Evolutionary conservation across 2,113 vertebrate species (phyloP).

Genomic region (Clarias magur): DNA sequence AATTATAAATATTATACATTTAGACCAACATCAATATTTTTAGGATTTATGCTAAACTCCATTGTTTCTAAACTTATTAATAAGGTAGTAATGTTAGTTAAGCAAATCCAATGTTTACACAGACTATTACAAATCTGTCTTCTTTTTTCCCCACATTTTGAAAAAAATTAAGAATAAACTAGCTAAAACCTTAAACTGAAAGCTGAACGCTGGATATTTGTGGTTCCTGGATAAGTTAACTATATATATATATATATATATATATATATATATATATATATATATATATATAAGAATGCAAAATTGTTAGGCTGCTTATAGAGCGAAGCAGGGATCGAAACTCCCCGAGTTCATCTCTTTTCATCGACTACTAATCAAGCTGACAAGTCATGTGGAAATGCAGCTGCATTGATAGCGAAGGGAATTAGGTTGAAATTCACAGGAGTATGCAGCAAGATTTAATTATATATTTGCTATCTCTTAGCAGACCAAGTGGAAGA

Average conservation of each 20-base stretch:
- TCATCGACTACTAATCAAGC: conserved; percentile 61
- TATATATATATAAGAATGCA: conserved; percentile 28
- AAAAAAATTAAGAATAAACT: neutral
- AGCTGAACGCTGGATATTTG: conserved; percentile 6
- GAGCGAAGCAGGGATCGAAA: conserved; percentile 48
- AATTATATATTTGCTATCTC: conserved; percentile 56
- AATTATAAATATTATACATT: too few species aligned
- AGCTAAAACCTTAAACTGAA: neutral
- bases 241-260: conserved; percentile 43
- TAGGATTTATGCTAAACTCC: neutral
- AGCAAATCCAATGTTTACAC: neutral
- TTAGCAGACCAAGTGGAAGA: conserved; percentile 55
- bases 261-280: too few species aligned
- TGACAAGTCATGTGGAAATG: conserved; percentile 59
- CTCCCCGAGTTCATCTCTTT: conserved; percentile 58
- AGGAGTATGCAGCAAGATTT: conserved; percentile 51
- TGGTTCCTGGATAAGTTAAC: conserved; percentile 36
- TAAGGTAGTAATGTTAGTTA: neutral
- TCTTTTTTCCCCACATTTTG: neutral
- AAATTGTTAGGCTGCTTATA: conserved; percentile 38
- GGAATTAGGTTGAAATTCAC: conserved; percentile 47
- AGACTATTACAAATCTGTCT: neutral
- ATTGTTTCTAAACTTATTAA: neutral
- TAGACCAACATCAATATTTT: neutral
- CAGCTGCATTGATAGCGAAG: conserved; percentile 44